Percentiles rank a stretch among this genome's conserved stretches.
These are phyloP conservation scores for Drosophila heteroneura DNA, from an alignment of 2,888 invertebrate genomes.

Conservation along the genomic window DNA sequence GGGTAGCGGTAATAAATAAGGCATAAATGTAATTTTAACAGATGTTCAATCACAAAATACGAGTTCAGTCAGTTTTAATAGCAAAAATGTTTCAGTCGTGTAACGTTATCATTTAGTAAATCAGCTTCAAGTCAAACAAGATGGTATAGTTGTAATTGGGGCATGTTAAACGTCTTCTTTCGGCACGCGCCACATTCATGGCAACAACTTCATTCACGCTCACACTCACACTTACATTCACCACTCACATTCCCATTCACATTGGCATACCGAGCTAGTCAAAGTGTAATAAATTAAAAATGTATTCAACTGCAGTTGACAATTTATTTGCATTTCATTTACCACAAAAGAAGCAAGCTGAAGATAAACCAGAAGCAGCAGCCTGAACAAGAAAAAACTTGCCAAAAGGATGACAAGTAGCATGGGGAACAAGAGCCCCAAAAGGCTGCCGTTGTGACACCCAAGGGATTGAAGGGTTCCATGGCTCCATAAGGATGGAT, in stretches of 20 bases:
- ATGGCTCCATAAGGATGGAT: neutral
- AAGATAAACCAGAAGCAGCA: conserved; percentile 10
- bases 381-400: conserved; percentile 36
- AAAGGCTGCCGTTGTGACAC: conserved; percentile 20
- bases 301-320: conserved; percentile 80
- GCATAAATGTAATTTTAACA: neutral
- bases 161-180: conserved; percentile 11
- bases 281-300: conserved; percentile 77
- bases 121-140: neutral
- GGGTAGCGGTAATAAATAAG: no score
- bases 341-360: conserved; percentile 61
- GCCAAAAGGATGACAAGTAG: conserved; percentile 45
- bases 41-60: neutral
- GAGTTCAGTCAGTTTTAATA: neutral
- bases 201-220: conserved; percentile 7
- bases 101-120: neutral
- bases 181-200: conserved; percentile 23
- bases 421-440: conserved; percentile 34
- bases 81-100: no score
- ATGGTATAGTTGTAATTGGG: neutral
- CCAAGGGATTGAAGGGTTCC: conserved; percentile 1
- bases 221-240: conserved; percentile 6
- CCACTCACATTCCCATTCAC: conserved; percentile 12
- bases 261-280: conserved; percentile 49
- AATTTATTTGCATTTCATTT: conserved; percentile 82